A percentile compares a stretch with the other conserved stretches of the same genome.
These are phyloP conservation scores for Xyrauchen texanus DNA, from an alignment of 2,113 vertebrate species.

Conservation along the genomic window DNA sequence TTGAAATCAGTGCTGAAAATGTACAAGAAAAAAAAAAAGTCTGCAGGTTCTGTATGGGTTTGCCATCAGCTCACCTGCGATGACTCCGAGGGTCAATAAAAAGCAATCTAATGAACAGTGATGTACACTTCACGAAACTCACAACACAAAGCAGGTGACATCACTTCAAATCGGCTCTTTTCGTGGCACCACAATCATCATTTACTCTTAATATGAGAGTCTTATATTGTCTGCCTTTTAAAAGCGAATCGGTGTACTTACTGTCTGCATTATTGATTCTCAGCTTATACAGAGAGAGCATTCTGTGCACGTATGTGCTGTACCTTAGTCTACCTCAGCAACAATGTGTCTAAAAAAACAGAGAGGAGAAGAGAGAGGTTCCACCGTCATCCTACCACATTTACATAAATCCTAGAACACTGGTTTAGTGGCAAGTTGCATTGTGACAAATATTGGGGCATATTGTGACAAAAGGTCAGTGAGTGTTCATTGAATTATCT, in stretches of 20 bases:
- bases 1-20: too few relatives aligned
- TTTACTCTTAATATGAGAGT: slow-evolving; percentile 58
- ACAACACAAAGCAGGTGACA: not conserved
- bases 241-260: slow-evolving; percentile 51
- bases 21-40: too few relatives aligned
- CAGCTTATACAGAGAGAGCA: slow-evolving; percentile 60
- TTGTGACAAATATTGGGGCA: too few relatives aligned
- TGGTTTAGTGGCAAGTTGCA: too few relatives aligned
- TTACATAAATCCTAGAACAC: too few relatives aligned
- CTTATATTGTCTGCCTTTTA: slow-evolving; percentile 65
- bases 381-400: too few relatives aligned
- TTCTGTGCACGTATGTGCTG: slow-evolving; percentile 48
- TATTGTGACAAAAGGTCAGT: too few relatives aligned
- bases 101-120: not conserved
- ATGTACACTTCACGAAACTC: not conserved
- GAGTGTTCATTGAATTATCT: too few relatives aligned
- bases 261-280: slow-evolving; percentile 69
- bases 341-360: slow-evolving; percentile 1
- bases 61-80: too few relatives aligned
- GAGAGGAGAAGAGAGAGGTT: not conserved
- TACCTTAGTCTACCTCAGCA: slow-evolving; percentile 46
- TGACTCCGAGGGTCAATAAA: not conserved
- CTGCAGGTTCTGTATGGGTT: too few relatives aligned
- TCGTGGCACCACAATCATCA: slow-evolving; percentile 4
- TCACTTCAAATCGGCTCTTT: not conserved